Percentiles rank a stretch among this genome's conserved stretches.
phyloP scores from a whole-genome alignment of 2,113 vertebrate species.

The Sebastes fasciatus region DNA sequence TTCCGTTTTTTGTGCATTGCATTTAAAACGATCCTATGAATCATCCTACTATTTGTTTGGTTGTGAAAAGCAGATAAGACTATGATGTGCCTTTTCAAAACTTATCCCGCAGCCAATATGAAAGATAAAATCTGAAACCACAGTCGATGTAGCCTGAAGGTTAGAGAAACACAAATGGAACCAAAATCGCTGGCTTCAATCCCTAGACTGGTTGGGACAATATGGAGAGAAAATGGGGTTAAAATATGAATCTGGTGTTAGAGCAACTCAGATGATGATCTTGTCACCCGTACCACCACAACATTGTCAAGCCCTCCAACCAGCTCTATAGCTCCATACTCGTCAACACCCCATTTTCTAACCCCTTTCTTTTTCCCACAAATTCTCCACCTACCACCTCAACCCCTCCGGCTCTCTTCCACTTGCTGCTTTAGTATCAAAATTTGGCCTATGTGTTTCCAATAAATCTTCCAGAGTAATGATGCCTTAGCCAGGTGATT shows the following conservation, averaged over 20 bases:
- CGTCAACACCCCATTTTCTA: slow-evolving; percentile 32
- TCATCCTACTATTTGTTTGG: slow-evolving; percentile 19
- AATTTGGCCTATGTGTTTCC: slow-evolving; percentile 78
- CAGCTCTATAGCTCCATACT: slow-evolving; percentile 32
- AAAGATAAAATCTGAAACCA: slow-evolving; percentile 24
- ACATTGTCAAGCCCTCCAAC: slow-evolving; percentile 2
- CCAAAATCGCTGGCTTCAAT: slow-evolving; percentile 40
- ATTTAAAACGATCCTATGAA: slow-evolving; percentile 2
- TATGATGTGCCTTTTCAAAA: background rate
- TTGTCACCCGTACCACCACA: background rate
- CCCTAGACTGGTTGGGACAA: slow-evolving; percentile 7
- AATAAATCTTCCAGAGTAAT: slow-evolving; percentile 86
- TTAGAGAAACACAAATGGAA: slow-evolving; percentile 34
- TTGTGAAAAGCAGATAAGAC: slow-evolving; percentile 31
- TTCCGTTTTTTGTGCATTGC: background rate
- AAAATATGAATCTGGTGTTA: too few relatives aligned
- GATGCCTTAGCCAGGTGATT: slow-evolving; percentile 85
- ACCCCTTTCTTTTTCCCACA: slow-evolving; percentile 46
- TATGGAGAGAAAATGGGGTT: slow-evolving; percentile 13
- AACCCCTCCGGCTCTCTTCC: slow-evolving; percentile 60
- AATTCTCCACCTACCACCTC: slow-evolving; percentile 46
- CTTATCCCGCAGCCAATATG: slow-evolving; percentile 17
- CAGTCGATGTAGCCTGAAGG: slow-evolving; percentile 40
- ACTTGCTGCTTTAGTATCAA: slow-evolving; percentile 76
- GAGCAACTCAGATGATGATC: background rate